phyloP scores from a whole-genome alignment of 1,140 invertebrate genomes.

The Drosophila kurseongensis region DNA sequence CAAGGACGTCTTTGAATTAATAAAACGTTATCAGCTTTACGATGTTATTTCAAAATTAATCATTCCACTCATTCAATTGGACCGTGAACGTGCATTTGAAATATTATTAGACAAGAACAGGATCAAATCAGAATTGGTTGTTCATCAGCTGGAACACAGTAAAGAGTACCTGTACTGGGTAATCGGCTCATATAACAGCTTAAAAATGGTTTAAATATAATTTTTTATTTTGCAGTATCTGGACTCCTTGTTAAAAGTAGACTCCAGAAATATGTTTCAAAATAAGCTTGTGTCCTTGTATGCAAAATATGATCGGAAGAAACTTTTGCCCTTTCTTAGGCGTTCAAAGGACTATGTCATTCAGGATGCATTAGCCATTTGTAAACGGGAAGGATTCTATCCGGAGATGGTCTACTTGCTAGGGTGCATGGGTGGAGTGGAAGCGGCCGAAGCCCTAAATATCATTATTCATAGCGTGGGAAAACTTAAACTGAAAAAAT shows the following conservation, averaged over 20 bases:
- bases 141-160: conserved; percentile 91
- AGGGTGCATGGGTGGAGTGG: conserved; percentile 95
- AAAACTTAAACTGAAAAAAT: not conserved
- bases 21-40: conserved; percentile 93
- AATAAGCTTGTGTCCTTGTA: conserved; percentile 94
- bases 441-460: conserved; percentile 92
- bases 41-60: conserved; percentile 94
- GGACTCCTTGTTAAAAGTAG: conserved; percentile 90
- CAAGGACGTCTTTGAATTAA: conserved; percentile 95
- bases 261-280: conserved; percentile 92
- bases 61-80: conserved; percentile 93
- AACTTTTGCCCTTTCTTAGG: conserved; percentile 94
- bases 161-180: conserved; percentile 89
- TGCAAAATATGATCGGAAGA: conserved; percentile 93
- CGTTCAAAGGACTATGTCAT: conserved; percentile 96
- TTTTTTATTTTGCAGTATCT: conserved; percentile 86
- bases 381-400: conserved; percentile 91
- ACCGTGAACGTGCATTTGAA: conserved; percentile 92
- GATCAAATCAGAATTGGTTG: conserved; percentile 92
- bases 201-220: conserved; percentile 52
- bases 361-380: conserved; percentile 95
- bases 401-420: conserved; percentile 97
- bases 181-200: conserved; percentile 92
- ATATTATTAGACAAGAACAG: conserved; percentile 93
- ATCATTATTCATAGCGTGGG: conserved; percentile 93